phyloP scores from a whole-genome alignment of 2,113 vertebrate genomes.

The Mormyrus iriodes region DNA sequence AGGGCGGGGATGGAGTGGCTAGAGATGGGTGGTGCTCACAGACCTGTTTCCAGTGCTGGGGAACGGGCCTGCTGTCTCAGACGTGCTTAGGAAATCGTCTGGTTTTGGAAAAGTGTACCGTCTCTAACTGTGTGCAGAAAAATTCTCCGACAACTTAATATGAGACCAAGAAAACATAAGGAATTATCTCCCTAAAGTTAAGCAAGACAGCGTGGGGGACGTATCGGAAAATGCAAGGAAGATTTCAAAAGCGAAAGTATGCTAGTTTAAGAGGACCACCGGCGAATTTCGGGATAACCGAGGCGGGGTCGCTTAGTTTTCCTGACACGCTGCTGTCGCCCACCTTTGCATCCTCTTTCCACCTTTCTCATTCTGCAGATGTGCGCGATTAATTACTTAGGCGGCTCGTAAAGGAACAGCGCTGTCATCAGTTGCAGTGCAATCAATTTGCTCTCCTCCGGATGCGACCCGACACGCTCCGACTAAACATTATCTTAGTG shows the following conservation, averaged over 20 bases:
- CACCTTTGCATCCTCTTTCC: neutral
- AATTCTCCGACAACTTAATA: neutral
- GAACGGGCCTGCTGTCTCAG: neutral
- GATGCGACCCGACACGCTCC: neutral
- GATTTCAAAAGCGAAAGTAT: neutral
- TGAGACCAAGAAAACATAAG: neutral
- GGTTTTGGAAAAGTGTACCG: neutral
- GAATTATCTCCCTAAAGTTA: neutral
- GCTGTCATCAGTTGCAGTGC: neutral
- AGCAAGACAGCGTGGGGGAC: neutral
- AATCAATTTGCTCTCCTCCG: conserved; percentile 7
- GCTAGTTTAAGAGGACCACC: neutral
- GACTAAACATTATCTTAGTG: conserved; percentile 9
- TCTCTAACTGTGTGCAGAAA: neutral
- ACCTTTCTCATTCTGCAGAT: neutral
- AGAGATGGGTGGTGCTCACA: neutral
- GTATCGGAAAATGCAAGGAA: neutral
- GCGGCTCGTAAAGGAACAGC: neutral
- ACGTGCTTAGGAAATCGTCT: neutral
- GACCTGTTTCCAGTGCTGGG: neutral
- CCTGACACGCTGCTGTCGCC: neutral
- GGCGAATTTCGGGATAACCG: neutral
- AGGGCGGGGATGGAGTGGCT: neutral
- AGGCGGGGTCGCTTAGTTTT: neutral
- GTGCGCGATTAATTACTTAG: conserved; percentile 6